phyloP scores from a whole-genome alignment of 1,140 invertebrate genomes.

The Platyscapa corneri region DNA sequence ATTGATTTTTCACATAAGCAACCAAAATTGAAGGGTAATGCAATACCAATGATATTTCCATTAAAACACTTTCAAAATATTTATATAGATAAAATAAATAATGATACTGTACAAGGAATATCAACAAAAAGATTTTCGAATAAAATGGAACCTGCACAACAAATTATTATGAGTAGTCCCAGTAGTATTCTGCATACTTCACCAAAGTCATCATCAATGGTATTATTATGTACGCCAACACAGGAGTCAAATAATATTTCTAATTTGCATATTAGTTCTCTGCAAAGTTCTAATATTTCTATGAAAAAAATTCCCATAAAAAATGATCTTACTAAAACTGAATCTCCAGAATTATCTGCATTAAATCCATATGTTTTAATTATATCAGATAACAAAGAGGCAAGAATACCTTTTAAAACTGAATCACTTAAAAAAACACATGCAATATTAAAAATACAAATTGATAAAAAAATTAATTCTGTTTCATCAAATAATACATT shows the following conservation, averaged over 20 bases:
- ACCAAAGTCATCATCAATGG: background rate
- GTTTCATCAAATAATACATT: background rate
- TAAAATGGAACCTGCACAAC: background rate
- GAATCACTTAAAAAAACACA: background rate
- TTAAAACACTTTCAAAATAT: slow-evolving; percentile 29
- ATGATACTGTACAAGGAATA: background rate
- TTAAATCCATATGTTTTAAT: slow-evolving; percentile 33
- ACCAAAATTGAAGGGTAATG: slow-evolving; percentile 50
- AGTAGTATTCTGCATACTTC: background rate
- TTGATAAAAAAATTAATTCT: background rate
- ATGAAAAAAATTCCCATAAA: slow-evolving; percentile 26
- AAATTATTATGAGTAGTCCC: background rate
- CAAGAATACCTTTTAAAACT: background rate
- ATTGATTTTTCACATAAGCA: slow-evolving; percentile 49
- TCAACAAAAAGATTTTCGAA: background rate
- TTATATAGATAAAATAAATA: background rate
- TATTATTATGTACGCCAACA: background rate
- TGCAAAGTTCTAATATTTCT: background rate
- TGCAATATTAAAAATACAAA: slow-evolving; percentile 37
- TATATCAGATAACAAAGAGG: slow-evolving; percentile 17
- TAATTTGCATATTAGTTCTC: background rate
- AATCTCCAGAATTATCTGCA: background rate
- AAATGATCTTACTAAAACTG: background rate
- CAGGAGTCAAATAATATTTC: background rate
- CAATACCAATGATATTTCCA: slow-evolving; percentile 58